phyloP scores from a whole-genome alignment of 2,888 invertebrate genomes.

The Electrophaes corylata region DNA sequence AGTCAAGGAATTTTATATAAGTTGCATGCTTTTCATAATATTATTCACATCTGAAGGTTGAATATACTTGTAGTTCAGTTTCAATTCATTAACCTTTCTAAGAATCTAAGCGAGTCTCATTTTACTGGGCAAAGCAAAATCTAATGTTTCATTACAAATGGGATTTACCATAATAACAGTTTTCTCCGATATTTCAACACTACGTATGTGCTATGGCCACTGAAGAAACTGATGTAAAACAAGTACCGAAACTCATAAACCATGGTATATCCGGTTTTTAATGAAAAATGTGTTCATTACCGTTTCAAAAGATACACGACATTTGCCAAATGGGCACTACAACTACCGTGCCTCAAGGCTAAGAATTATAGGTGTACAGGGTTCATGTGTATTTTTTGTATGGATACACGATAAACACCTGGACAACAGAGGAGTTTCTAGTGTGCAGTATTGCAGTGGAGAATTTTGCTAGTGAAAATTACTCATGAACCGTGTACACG shows the following conservation, averaged over 20 bases:
- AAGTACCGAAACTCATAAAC: background rate
- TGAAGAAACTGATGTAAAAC: background rate
- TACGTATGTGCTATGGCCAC: background rate
- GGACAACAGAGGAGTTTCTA: no score
- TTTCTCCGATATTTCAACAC: background rate
- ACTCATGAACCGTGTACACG: no score
- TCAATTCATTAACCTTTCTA: background rate
- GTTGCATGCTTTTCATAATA: background rate
- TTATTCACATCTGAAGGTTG: background rate
- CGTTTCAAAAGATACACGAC: background rate
- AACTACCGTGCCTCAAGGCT: no score
- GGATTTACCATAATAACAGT: background rate
- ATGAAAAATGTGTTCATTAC: background rate
- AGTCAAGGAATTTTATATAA: slow-evolving; percentile 2
- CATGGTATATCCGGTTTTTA: background rate
- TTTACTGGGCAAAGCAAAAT: background rate
- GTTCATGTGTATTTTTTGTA: no score
- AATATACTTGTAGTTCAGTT: background rate
- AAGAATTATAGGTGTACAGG: no score
- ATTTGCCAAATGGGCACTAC: no score
- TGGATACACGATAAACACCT: no score
- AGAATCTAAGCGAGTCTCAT: background rate
- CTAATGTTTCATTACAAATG: background rate
- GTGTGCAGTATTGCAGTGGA: no score
- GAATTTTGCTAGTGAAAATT: no score